phyloP scores from a whole-genome alignment of 2,113 vertebrate species.

The Panurus biarmicus region DNA sequence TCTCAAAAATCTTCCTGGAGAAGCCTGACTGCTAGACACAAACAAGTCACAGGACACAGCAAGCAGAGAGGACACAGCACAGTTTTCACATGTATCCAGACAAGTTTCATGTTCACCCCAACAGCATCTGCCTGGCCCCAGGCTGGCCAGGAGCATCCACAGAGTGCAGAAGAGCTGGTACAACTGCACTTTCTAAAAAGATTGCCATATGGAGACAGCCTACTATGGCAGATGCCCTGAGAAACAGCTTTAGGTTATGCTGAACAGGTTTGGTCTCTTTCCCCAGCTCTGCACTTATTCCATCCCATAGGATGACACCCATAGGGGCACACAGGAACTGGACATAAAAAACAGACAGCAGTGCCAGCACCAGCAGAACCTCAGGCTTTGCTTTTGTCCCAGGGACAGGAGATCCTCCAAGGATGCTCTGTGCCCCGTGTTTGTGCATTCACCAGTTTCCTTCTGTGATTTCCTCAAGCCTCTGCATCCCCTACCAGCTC shows the following conservation, averaged over 20 bases:
- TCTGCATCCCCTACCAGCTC: neutral
- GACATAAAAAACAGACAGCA: neutral
- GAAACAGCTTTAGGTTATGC: neutral
- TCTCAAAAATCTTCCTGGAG: neutral
- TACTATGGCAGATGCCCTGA: neutral
- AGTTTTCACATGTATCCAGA: neutral
- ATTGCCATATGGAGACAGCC: neutral
- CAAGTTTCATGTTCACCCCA: neutral
- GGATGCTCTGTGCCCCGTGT: rapidly evolving
- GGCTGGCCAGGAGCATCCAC: neutral
- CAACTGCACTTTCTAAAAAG: neutral
- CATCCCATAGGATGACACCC: neutral
- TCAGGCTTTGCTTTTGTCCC: neutral
- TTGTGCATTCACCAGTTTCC: neutral
- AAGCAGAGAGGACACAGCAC: neutral
- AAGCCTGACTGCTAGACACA: neutral
- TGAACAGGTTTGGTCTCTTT: neutral
- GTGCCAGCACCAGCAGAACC: neutral
- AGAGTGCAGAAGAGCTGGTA: neutral
- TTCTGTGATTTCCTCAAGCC: neutral
- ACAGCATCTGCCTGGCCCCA: neutral
- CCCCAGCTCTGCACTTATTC: neutral
- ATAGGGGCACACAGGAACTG: neutral
- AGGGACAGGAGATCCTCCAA: neutral
- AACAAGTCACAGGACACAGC: neutral